phyloP scores from a whole-genome alignment of 2,797 vertebrate species.

The Chelon labrosus region DNA sequence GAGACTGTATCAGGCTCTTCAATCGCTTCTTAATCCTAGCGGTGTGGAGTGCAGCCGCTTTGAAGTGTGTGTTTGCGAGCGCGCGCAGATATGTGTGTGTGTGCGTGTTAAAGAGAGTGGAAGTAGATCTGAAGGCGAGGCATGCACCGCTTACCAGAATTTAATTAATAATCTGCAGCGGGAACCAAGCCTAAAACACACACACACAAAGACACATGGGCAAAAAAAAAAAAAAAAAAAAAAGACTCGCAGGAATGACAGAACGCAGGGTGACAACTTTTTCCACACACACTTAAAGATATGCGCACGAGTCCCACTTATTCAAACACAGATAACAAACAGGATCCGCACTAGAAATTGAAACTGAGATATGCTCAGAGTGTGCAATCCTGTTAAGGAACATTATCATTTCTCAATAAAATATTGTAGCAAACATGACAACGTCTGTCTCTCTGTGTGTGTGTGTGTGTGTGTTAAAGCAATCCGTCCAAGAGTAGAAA shows the following conservation, averaged over 20 bases:
- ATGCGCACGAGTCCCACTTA: constrained; percentile 45
- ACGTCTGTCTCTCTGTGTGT: constrained; percentile 20
- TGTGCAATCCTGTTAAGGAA: constrained; percentile 49
- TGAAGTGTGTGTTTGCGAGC: constrained; percentile 74
- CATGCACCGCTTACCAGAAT: constrained; percentile 78
- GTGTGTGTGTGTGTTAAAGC: constrained; percentile 13
- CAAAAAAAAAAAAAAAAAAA: constrained; percentile 20
- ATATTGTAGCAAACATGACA: constrained; percentile 26
- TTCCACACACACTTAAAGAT: constrained; percentile 37
- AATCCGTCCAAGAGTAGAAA: constrained; percentile 13
- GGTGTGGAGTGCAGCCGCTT: constrained; percentile 76
- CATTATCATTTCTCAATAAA: constrained; percentile 54
- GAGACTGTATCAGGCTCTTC: constrained; percentile 84
- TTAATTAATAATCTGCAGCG: constrained; percentile 82
- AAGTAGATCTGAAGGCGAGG: constrained; percentile 79
- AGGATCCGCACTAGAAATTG: constrained; percentile 55
- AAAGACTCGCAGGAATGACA: constrained; percentile 42
- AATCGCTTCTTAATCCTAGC: constrained; percentile 83
- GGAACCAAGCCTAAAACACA: constrained; percentile 71
- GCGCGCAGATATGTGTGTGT: constrained; percentile 37
- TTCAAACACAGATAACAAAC: constrained; percentile 65
- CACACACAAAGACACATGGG: constrained; percentile 25
- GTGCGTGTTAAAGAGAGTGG: constrained; percentile 68
- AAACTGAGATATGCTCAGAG: constrained; percentile 62
- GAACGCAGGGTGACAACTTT: constrained; percentile 57